These are phyloP conservation scores for Camponotus vicinus DNA, from an alignment of 1,140 invertebrate species.

Conservation along the genomic window DNA sequence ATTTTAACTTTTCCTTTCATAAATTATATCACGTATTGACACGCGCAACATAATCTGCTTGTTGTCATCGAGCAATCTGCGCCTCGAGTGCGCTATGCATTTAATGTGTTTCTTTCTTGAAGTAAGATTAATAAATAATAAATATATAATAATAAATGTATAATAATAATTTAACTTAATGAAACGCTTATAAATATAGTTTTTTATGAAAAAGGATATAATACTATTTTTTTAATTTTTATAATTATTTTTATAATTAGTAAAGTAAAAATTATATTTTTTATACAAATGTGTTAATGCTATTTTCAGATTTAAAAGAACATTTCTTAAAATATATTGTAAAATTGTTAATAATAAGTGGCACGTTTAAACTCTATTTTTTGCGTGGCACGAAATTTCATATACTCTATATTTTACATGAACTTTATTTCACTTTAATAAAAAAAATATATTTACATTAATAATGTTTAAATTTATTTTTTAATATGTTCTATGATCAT, in stretches of 20 bases:
- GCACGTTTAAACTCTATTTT: neutral
- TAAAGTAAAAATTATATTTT: constrained; percentile 1
- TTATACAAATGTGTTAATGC: neutral
- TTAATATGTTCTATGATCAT: neutral
- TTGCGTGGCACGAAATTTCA: neutral
- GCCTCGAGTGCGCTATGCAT: no score
- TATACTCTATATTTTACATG: neutral
- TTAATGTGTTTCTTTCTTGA: no score
- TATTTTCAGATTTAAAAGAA: neutral
- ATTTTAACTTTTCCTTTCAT: no score
- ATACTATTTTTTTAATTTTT: neutral
- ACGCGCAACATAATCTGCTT: no score
- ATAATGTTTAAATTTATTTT: neutral
- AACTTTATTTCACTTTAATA: neutral
- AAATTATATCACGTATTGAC: no score
- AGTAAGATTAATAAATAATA: no score
- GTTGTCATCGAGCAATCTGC: no score
- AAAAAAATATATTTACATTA: neutral
- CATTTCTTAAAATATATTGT: neutral
- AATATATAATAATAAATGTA: no score
- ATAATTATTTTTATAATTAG: neutral
- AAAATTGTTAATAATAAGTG: neutral
- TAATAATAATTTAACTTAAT: no score
- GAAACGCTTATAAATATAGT: no score
- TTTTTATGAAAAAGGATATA: neutral